Base-by-base conservation (phyloP, 2,888 invertebrate genomes). In the Thalpophila matura region DNA sequence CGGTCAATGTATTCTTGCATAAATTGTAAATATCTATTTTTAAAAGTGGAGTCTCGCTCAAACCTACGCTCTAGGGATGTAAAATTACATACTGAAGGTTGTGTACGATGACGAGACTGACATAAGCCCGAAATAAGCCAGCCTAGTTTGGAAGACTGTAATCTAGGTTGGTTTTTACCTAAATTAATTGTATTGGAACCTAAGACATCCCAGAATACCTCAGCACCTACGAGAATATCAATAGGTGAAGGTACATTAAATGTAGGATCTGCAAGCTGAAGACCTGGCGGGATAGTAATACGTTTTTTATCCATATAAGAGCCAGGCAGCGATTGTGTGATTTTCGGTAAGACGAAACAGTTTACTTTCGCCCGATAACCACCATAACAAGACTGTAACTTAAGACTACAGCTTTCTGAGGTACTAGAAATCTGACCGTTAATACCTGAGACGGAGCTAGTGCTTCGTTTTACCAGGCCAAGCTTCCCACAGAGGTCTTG, bases 1-100 rank as follows among this genome's bases (percentile, higher is more conserved):
- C 79, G 50, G 6, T 42, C n/a, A 40, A 57, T 37, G 27, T 81
- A 81, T 46, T 80, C 79, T 18, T 42, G 26, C 68, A 82, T 78
- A 26, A 82, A 80, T n/a, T 75, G 57, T 5, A 54, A 27, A 43
- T 81, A 79, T 29, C 45, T 64, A 12, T 61, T 5, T 60, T 79
- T 75, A 29, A 57, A 72, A 9, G 33, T 22, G 5, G 64, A 38
- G 20, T 69, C 59, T 6, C 67, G 55, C 31, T 66, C 29, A n/a
- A 81, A 64, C 22, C 66, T 61, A 4, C 69, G 53, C 50, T 83
- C 80, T 31, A 81, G 38, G 10, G 74, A 24, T 31, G 20, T 43
- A 50, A 61, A 57, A 42, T 55, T 24, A 14, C 38, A 33, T 10
- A 54, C 18, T 16, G 43, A 35, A 24, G 55, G 18, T 33, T 49